Evolutionary conservation across 2,888 invertebrate genomes (phyloP), one percentile per base, ranked within the genome.

Genomic region (Rhamnusium bicolor): DNA sequence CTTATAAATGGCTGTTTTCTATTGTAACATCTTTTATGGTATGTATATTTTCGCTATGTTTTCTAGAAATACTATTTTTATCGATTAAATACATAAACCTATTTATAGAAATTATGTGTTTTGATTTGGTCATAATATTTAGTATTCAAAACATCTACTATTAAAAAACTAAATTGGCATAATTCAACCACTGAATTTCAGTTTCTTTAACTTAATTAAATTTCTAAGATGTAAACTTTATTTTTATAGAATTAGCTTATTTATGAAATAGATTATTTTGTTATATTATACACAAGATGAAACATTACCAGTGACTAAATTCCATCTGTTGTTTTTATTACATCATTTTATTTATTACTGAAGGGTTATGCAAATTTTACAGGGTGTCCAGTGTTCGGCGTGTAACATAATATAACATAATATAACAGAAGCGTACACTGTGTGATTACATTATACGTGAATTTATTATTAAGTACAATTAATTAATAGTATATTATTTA

Each of bases 51-150:
- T 53, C 19, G 19, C 27, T 10, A 27, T 27, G 27, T 56, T 56
- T 56, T 58, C 58, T 32, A 58, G 58, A 58, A 58, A 58, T 32
- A 8, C n/a, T 58, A 58, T 58, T 58, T 58, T 58, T 58, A 58
- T 27, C 27, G 58, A 29, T 29, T 58, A 32, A 32, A 27, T 24
- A 58, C 58, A 1, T 19, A 54, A 61, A 46, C 2, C 32, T 61
- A 61, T 61, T 61, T 19, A 61, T 61, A 61, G 61, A 18, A 46
- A 61, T 61, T 61, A 61, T 18, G 46, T 61, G 21, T 61, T 2
- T 51, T 51, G 51, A 12, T 18, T 51, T 18, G 16, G 51, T 51
- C 16, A 51, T 51, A 12, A 40, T 12, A n/a, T 40, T 12, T 40
- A n/a, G 40, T 5, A 40, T 40, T 40, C 12, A 40, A 40, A 40